Evolutionary conservation across 2,113 vertebrate species (phyloP).

Genomic region (Megaceryle maxima): DNA sequence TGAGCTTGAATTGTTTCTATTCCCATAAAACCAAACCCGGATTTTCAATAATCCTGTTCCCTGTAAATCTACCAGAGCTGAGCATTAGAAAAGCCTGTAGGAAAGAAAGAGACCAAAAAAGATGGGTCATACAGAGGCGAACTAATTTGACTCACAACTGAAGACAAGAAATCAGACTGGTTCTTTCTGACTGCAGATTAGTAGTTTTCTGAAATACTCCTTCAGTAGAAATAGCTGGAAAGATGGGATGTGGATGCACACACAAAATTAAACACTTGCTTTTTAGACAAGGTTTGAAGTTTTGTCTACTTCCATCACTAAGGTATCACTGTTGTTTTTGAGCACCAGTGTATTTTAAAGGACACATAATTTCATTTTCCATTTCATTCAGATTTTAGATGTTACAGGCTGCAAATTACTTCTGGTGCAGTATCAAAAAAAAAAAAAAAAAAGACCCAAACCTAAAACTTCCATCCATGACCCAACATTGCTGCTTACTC

Average conservation of each 20-base stretch:
- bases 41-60: not conserved
- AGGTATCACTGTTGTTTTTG: not conserved
- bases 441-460: not conserved
- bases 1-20: not conserved
- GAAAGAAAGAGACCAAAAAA: not conserved
- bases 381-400: not conserved
- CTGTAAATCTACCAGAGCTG: not conserved
- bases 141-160: accelerated
- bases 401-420: not conserved
- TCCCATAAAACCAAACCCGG: not conserved
- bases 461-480: not conserved
- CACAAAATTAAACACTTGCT: not conserved
- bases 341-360: not conserved
- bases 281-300: not conserved
- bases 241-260: no score
- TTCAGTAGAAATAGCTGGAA: not conserved
- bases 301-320: not conserved
- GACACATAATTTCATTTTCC: not conserved
- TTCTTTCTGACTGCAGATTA: not conserved
- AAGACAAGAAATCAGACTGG: not conserved
- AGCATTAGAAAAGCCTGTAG: not conserved
- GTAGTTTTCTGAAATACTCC: not conserved
- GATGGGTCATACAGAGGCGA: not conserved
- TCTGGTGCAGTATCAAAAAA: not conserved
- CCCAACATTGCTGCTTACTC: not conserved